phyloP scores from a whole-genome alignment of 2,888 invertebrate species.

The Mantis religiosa region DNA sequence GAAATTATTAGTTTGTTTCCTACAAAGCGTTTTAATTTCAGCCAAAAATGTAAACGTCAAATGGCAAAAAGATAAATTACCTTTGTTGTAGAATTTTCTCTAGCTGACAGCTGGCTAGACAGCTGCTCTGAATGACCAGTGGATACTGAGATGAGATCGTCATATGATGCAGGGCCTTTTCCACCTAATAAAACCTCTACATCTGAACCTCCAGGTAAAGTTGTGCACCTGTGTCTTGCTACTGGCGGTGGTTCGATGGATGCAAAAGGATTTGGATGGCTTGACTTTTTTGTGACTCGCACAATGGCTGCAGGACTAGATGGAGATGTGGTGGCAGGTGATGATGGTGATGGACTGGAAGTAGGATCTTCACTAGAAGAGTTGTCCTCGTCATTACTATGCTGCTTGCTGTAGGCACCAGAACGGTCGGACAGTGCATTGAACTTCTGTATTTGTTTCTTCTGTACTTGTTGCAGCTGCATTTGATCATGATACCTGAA shows the following conservation, averaged over 20 bases:
- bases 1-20: no score
- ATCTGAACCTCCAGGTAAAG: slow-evolving; percentile 5
- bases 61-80: not conserved
- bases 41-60: not conserved
- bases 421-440: slow-evolving; percentile 3
- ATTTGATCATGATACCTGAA: slow-evolving; percentile 14
- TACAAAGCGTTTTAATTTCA: no score
- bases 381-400: slow-evolving; percentile 17
- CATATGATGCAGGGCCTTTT: slow-evolving; percentile 6
- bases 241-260: slow-evolving; percentile 23
- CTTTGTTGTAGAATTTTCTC: slow-evolving; percentile 6
- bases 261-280: slow-evolving; percentile 20
- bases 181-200: not conserved
- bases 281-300: not conserved
- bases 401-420: slow-evolving; percentile 10
- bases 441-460: slow-evolving; percentile 13
- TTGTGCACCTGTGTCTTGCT: not conserved
- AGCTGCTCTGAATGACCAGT: slow-evolving; percentile 2
- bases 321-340: slow-evolving; percentile 22
- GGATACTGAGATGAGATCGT: slow-evolving; percentile 6
- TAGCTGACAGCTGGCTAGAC: not conserved
- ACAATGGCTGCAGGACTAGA: slow-evolving; percentile 21
- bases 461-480: slow-evolving; percentile 9
- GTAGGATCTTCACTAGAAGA: slow-evolving; percentile 25
- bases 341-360: slow-evolving; percentile 24